These are phyloP conservation scores for Eulithis prunata DNA, from an alignment of 2,888 invertebrate genomes.

Conservation along the genomic window DNA sequence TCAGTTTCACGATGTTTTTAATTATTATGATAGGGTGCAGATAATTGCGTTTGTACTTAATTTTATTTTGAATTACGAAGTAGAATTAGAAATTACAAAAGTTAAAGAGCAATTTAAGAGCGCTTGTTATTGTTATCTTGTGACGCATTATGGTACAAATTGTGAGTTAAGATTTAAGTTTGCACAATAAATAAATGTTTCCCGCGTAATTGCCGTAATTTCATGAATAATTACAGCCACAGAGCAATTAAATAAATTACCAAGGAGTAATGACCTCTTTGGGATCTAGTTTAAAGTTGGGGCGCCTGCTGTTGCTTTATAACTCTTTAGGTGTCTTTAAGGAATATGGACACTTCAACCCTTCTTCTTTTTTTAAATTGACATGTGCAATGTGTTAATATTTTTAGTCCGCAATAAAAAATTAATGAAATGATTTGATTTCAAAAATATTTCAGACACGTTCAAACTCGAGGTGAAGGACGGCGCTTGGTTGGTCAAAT, in stretches of 20 bases:
- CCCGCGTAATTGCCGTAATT: conserved; percentile 83
- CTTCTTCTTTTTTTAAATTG: not conserved
- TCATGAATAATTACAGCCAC: conserved; percentile 84
- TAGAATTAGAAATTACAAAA: conserved; percentile 22
- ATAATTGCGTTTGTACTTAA: conserved; percentile 1
- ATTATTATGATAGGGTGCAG: conserved; percentile 1
- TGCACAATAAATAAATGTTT: conserved; percentile 84
- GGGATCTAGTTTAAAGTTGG: conserved; percentile 79
- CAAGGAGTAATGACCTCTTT: conserved; percentile 80
- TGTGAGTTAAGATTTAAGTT: conserved; percentile 82
- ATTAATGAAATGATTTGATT: too few relatives aligned
- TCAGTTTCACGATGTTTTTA: not conserved
- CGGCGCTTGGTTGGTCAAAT: too few relatives aligned
- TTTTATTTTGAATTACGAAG: not conserved
- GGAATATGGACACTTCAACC: not conserved
- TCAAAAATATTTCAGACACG: too few relatives aligned
- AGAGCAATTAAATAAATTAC: conserved; percentile 85
- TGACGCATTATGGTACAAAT: conserved; percentile 79
- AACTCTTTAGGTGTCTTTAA: conserved; percentile 18
- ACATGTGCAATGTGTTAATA: too few relatives aligned
- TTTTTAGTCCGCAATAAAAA: too few relatives aligned
- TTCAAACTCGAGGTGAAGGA: too few relatives aligned
- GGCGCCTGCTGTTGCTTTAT: conserved; percentile 70
- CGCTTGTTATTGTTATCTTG: conserved; percentile 64
- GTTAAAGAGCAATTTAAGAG: conserved; percentile 35